phyloP scores from a whole-genome alignment of 2,113 vertebrate genomes.

The Salvator merianae region DNA sequence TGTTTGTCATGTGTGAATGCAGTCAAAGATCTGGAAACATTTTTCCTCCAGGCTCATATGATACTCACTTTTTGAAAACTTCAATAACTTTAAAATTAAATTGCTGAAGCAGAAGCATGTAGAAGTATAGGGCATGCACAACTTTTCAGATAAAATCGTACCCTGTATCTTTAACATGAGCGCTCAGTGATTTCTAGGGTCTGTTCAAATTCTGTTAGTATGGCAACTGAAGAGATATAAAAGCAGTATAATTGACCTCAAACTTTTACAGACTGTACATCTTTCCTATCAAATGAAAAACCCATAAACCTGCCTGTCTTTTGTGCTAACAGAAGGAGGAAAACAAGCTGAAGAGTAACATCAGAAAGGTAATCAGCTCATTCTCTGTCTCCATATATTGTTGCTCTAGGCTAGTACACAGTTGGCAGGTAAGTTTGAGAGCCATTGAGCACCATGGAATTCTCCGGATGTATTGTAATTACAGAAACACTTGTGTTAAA shows the following conservation, averaged over 20 bases:
- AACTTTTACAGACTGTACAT: background rate
- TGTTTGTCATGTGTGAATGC: background rate
- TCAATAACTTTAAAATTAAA: no score
- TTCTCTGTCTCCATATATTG: background rate
- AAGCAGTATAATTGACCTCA: conserved; percentile 7
- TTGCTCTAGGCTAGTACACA: background rate
- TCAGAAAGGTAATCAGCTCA: background rate
- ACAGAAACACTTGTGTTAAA: conserved; percentile 25
- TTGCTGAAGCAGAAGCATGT: no score
- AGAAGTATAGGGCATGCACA: no score
- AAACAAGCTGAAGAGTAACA: conserved; percentile 21
- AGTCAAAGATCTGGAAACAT: no score
- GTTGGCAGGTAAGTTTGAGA: background rate
- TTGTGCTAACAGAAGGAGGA: fast-evolving
- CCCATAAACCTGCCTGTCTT: background rate
- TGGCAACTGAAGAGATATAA: background rate
- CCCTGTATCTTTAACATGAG: background rate
- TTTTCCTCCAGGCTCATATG: no score
- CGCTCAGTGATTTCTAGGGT: background rate
- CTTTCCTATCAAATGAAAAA: background rate
- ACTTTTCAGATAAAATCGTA: no score
- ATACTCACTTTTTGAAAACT: no score
- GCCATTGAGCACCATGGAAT: background rate
- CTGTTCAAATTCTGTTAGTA: background rate
- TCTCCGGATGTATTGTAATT: background rate